Base-by-base conservation (phyloP, 2,113 vertebrate genomes). In the Phycodurus eques region DNA sequence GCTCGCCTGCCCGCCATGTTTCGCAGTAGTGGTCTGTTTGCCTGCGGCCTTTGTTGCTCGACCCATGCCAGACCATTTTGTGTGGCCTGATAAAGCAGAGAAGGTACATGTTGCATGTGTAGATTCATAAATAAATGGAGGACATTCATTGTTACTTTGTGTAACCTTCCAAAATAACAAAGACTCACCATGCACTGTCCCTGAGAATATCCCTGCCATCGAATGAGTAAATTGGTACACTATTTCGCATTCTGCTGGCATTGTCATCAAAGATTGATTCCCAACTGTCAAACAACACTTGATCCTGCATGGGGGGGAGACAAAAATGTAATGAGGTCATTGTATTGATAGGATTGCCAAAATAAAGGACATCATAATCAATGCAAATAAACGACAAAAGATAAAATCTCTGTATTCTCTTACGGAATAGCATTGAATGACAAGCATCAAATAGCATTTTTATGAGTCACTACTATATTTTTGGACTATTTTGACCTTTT, bases 21-120 rank as follows among this genome's bases (percentile, higher is more conserved):
- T 98, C 96, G 0, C 98, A 99, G 94, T 99, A 99, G 89, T 94
- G 96, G 83, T 99, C 94, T 0, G 91, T 93, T 85, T 98, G 91
- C 65, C 92, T 82, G 73, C 92, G 92, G 75, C 93, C 93, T 79
- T 87, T 88, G 62, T 75, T 74, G 79, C 93, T 95, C 0, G 98
- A 98, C 70, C 98, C 97, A 0, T 99, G 97, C 98, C 98, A 99
- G 69, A 99, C 64, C 10, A 92, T 95, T 87, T 99, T 99, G 88
- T 96, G 94, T 0, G 95, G 96, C 96, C 98, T 98, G 83, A 7
- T 72, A 70, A 85, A 89, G 35, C 57, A 33, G 27, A 85, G 49
- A 60, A 46, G 54, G 27, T 33, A 27, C 31, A 13, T 7, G 20
- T 8, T 39, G 6, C 20, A 13, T 13, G 5, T 49, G 9, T 57